Percentiles rank a stretch among this genome's conserved stretches.
phyloP scores from a whole-genome alignment of 2,888 invertebrate genomes.

The Opisthograptis luteolata region DNA sequence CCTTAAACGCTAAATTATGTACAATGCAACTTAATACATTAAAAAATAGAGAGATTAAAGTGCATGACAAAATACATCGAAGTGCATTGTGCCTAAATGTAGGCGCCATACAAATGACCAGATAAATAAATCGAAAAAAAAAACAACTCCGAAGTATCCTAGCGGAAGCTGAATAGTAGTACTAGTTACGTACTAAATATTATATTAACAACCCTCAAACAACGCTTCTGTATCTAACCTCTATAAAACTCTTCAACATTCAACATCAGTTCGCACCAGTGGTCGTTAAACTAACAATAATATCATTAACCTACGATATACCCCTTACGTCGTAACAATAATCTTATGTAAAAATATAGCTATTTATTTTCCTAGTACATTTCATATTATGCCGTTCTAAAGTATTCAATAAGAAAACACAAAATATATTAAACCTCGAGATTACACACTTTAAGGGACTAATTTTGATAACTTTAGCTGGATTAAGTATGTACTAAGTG shows the following conservation, averaged over 20 bases:
- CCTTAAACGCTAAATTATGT: slow-evolving; percentile 62
- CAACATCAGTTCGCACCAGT: slow-evolving; percentile 83
- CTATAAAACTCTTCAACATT: slow-evolving; percentile 82
- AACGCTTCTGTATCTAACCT: slow-evolving; percentile 69
- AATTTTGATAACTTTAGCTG: slow-evolving; percentile 26
- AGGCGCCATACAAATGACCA: slow-evolving; percentile 55
- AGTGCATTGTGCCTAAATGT: slow-evolving; percentile 19
- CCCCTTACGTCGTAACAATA: slow-evolving; percentile 62
- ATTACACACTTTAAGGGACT: slow-evolving; percentile 30
- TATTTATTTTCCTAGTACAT: slow-evolving; percentile 45
- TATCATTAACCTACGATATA: slow-evolving; percentile 57
- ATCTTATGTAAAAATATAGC: slow-evolving; percentile 79
- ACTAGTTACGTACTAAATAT: slow-evolving; percentile 59
- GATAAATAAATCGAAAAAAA: slow-evolving; percentile 45
- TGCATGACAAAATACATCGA: slow-evolving; percentile 51
- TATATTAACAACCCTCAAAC: slow-evolving; percentile 78
- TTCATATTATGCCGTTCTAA: slow-evolving; percentile 31
- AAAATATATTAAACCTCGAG: slow-evolving; percentile 26
- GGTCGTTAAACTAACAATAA: slow-evolving; percentile 69
- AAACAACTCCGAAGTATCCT: slow-evolving; percentile 45
- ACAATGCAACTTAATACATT: slow-evolving; percentile 61
- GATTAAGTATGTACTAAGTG: slow-evolving; percentile 26
- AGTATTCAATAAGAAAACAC: slow-evolving; percentile 17
- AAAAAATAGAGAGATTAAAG: slow-evolving; percentile 71
- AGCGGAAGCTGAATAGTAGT: slow-evolving; percentile 53